These are phyloP conservation scores for Microctonus aethiopoides DNA, from an alignment of 2,888 invertebrate genomes.

Conservation along the genomic window DNA sequence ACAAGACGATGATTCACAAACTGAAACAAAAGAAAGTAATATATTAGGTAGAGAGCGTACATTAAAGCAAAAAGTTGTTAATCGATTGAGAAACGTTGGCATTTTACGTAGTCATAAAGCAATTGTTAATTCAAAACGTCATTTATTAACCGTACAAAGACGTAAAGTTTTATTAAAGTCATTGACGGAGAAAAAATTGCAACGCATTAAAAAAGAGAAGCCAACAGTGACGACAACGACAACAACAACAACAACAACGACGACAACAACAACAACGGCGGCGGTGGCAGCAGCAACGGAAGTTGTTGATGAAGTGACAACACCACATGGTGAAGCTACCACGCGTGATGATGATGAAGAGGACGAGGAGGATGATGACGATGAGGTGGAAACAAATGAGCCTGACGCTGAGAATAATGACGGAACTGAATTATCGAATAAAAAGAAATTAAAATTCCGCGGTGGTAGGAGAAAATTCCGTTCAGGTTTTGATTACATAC, in stretches of 20 bases:
- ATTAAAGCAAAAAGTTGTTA: slow-evolving; percentile 58
- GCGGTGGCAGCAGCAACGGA: slow-evolving; percentile 37
- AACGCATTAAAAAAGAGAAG: slow-evolving; percentile 50
- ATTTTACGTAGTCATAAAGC: slow-evolving; percentile 64
- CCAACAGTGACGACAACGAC: slow-evolving; percentile 58
- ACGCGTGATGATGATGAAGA: slow-evolving; percentile 55
- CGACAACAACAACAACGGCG: slow-evolving; percentile 55
- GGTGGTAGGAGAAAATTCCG: slow-evolving; percentile 81
- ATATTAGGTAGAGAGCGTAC: slow-evolving; percentile 42
- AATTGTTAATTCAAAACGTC: slow-evolving; percentile 61
- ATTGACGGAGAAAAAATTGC: slow-evolving; percentile 55
- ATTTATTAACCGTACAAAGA: slow-evolving; percentile 56
- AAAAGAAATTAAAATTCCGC: slow-evolving; percentile 74
- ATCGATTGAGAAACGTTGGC: slow-evolving; percentile 61
- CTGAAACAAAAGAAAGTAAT: slow-evolving; percentile 50
- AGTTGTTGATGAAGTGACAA: slow-evolving; percentile 57
- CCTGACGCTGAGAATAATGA: slow-evolving; percentile 48
- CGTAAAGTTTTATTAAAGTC: slow-evolving; percentile 59
- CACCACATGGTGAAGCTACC: slow-evolving; percentile 58
- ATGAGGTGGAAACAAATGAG: slow-evolving; percentile 54
- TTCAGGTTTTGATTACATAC: slow-evolving; percentile 88
- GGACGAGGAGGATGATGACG: slow-evolving; percentile 62
- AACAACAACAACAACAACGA: slow-evolving; percentile 48
- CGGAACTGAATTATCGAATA: slow-evolving; percentile 58
- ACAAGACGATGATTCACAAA: slow-evolving; percentile 62